Conservation (phyloP, 2,113 vertebrate genomes). For the Trinectes maculatus region DNA sequence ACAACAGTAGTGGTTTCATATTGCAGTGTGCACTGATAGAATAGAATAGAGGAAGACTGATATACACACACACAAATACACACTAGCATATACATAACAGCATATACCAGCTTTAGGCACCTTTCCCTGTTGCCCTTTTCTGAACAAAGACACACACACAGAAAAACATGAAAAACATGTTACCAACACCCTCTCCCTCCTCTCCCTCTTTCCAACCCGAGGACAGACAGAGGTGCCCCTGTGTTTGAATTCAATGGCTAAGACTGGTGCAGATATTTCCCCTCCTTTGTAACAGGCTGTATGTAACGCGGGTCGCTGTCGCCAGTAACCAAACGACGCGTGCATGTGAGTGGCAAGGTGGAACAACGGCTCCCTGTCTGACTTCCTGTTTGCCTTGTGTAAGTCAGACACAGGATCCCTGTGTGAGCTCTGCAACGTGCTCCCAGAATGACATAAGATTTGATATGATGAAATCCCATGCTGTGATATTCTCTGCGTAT, state of each 20-base stretch:
- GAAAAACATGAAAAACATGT: slow-evolving; percentile 11
- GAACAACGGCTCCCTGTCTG: slow-evolving; percentile 41
- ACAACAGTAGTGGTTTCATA: slow-evolving; percentile 18
- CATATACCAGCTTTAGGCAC: slow-evolving; percentile 36
- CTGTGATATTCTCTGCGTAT: slow-evolving; percentile 42
- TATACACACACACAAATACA: not conserved
- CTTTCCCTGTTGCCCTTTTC: slow-evolving; percentile 31
- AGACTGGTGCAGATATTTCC: slow-evolving; percentile 45
- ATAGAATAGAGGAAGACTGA: slow-evolving; percentile 11
- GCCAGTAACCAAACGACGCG: slow-evolving; percentile 46
- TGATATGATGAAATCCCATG: slow-evolving; percentile 60
- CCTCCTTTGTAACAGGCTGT: slow-evolving; percentile 39
- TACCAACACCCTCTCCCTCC: slow-evolving; percentile 39
- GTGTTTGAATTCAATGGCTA: slow-evolving; percentile 64
- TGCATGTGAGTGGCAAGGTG: slow-evolving; percentile 33
- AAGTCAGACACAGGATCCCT: slow-evolving; percentile 82
- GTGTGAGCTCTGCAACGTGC: slow-evolving; percentile 60
- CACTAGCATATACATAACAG: not conserved
- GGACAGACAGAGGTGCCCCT: slow-evolving; percentile 60
- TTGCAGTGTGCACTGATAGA: slow-evolving; percentile 12
- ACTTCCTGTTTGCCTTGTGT: slow-evolving; percentile 84
- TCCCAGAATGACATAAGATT: slow-evolving; percentile 51
- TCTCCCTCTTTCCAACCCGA: slow-evolving; percentile 59
- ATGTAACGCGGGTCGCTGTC: slow-evolving; percentile 48
- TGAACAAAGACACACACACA: slow-evolving; percentile 21